Percentiles rank a stretch among this genome's conserved stretches.
Conservation (phyloP, 2,797 vertebrate genomes). For the Premnoplex brunnescens region DNA sequence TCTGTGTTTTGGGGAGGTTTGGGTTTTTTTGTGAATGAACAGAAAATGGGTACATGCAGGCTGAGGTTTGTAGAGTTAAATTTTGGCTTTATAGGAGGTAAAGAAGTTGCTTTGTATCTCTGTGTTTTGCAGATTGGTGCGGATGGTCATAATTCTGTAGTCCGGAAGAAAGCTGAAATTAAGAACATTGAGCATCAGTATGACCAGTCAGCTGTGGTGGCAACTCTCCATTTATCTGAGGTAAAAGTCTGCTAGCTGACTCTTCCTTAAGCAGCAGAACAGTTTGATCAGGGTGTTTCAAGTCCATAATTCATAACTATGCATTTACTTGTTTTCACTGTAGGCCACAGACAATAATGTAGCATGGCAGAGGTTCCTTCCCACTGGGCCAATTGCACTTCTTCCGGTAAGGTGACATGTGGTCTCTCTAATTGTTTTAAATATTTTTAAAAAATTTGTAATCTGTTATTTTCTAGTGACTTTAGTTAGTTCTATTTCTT, state of each 20-base stretch:
- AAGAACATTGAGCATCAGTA: slow-evolving; percentile 90
- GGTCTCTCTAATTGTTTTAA: background rate
- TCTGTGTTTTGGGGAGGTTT: background rate
- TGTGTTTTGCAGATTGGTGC: slow-evolving; percentile 86
- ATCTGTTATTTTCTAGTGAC: background rate
- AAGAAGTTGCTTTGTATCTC: background rate
- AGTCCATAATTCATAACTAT: background rate
- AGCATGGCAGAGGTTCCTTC: slow-evolving; percentile 98
- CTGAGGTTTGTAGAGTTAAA: background rate
- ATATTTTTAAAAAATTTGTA: background rate
- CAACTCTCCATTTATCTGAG: slow-evolving; percentile 93
- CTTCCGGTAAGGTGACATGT: slow-evolving; percentile 84
- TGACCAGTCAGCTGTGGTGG: slow-evolving; percentile 94
- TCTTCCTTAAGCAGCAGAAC: background rate
- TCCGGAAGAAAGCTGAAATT: slow-evolving; percentile 86
- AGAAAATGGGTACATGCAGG: background rate
- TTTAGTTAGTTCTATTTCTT: background rate
- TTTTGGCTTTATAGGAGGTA: background rate
- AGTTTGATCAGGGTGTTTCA: background rate
- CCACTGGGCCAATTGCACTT: slow-evolving; percentile 93
- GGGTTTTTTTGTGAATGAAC: background rate
- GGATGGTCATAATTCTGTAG: slow-evolving; percentile 91
- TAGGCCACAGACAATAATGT: slow-evolving; percentile 96
- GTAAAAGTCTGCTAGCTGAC: slow-evolving; percentile 67
- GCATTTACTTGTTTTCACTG: background rate